Conservation (phyloP, 1,140 invertebrate species). For the Holcopasites calliopsidis region DNA sequence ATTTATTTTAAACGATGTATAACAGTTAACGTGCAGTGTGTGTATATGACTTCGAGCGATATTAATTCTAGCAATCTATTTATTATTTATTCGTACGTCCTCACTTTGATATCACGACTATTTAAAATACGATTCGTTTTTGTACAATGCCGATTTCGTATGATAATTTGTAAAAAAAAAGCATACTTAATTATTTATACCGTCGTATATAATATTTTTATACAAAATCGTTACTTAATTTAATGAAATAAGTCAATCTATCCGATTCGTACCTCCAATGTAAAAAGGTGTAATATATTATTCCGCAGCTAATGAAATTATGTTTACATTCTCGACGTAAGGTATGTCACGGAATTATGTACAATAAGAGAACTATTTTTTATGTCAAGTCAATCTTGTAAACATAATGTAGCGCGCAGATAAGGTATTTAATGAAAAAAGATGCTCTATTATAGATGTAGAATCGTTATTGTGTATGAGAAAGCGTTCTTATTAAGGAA, state of each 20-base stretch:
- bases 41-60: constrained; percentile 70
- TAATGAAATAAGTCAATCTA: constrained; percentile 74
- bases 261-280: constrained; percentile 72
- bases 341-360: constrained; percentile 69
- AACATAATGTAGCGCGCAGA: constrained; percentile 63
- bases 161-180: constrained; percentile 76
- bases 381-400: constrained; percentile 75
- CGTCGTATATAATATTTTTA: constrained; percentile 73
- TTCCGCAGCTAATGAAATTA: constrained; percentile 52
- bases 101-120: constrained; percentile 65
- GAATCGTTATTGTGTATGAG: constrained; percentile 68
- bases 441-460: constrained; percentile 63
- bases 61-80: constrained; percentile 73
- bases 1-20: constrained; percentile 58
- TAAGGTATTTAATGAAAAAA: constrained; percentile 71
- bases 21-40: constrained; percentile 59
- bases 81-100: constrained; percentile 78
- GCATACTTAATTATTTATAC: constrained; percentile 78
- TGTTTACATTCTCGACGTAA: constrained; percentile 57
- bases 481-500: constrained; percentile 65
- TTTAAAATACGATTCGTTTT: constrained; percentile 73
- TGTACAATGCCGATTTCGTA: constrained; percentile 72
- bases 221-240: constrained; percentile 75
- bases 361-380: constrained; percentile 73
- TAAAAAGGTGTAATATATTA: constrained; percentile 77